Evolutionary conservation across 1,140 invertebrate genomes (phyloP), one percentile per base, ranked within the genome.

Genomic region (Teleogryllus occipitalis): DNA sequence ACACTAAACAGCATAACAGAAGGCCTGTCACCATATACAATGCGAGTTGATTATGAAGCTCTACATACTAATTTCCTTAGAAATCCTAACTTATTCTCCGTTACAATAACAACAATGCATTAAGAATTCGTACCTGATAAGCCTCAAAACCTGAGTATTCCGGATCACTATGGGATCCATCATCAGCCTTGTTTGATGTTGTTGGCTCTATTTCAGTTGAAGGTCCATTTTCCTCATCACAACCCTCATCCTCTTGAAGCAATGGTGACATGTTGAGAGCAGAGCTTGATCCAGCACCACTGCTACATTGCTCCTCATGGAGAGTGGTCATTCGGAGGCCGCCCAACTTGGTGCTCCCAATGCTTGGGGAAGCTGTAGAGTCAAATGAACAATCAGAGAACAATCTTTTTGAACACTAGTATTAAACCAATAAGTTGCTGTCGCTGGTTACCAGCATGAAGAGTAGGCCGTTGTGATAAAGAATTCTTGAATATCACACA

Each of bases 271-370:
- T 78, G 39, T 79, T 39, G 22, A 48, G 48, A 12, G 77, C 82
- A 7, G 85, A 85, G 80, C 83, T 83, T 3, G 80, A 81, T 80
- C 86, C 84, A 1, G 80, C 80, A 80, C 86, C 84, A 48, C 83
- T 77, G 0, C 82, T 81, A 76, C 85, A 83, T 48, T 82, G 85
- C 85, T 97, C 96, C 86, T 97, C 96, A 83, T 97, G 93, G 72
- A 98, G 87, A 7, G 96, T 97, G 47, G 94, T 96, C 95, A 98
- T 96, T 73, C 96, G 90, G 84, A 96, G 90, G 54, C 94, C 90
- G 54, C 94, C 90, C 82, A 96, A 84, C 87, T 96, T 97, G 80
- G 90, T 90, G 82, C 92, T 91, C 46, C 94, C 93, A 8, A 92
- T 90, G 83, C 90, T 92, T 75, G 95, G 95, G 48, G 95, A 95